Conservation (phyloP, 2,797 vertebrate species). For the Telmatherina bonti region DNA sequence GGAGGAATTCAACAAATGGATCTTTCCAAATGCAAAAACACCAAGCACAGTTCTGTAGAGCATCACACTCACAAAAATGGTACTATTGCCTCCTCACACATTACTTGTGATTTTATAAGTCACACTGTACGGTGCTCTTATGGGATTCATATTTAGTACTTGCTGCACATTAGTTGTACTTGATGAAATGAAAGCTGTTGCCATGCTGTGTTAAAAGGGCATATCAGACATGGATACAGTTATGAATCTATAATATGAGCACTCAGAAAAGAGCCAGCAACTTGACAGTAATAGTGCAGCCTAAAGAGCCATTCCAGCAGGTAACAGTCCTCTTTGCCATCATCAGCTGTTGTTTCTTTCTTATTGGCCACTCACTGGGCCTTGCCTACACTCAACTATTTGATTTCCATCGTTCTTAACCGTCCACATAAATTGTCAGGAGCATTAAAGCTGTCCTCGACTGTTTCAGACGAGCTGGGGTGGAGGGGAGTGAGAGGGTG, state of each 20-base stretch:
- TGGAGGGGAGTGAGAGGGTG: conserved; percentile 60
- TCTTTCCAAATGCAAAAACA: conserved; percentile 11
- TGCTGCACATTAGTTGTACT: conserved; percentile 68
- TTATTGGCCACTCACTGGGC: conserved; percentile 81
- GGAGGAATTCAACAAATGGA: not conserved
- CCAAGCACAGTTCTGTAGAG: not conserved
- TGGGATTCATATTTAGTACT: conserved; percentile 60
- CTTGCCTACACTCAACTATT: conserved; percentile 85
- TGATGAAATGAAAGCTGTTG: conserved; percentile 73
- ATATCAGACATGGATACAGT: conserved; percentile 68
- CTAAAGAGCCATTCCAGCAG: conserved; percentile 78
- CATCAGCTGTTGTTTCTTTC: conserved; percentile 83
- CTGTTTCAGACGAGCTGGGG: conserved; percentile 65
- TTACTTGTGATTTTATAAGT: conserved; percentile 50
- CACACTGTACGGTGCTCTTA: conserved; percentile 49
- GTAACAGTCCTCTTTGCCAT: conserved; percentile 81
- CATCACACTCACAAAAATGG: conserved; percentile 10
- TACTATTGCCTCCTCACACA: conserved; percentile 3
- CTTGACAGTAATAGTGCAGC: conserved; percentile 77
- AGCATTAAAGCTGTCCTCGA: conserved; percentile 87
- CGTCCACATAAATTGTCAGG: conserved; percentile 85
- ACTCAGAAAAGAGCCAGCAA: conserved; percentile 70
- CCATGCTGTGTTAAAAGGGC: conserved; percentile 70
- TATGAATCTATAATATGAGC: conserved; percentile 79
- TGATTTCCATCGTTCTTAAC: conserved; percentile 84